Evolutionary conservation across 2,113 vertebrate species (phyloP).

Genomic region (Sapayoa aenigma): DNA sequence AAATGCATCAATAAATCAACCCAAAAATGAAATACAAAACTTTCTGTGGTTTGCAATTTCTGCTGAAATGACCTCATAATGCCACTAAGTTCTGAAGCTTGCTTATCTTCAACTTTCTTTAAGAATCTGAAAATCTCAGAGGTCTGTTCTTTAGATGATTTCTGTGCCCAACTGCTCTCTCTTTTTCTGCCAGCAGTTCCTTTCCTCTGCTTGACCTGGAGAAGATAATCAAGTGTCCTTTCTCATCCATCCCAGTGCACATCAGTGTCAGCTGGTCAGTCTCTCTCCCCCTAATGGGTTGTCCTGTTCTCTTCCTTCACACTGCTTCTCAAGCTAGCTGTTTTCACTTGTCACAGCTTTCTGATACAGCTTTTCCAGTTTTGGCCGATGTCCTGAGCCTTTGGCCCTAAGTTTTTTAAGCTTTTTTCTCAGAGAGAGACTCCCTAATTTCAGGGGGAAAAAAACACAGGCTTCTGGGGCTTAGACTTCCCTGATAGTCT

Average conservation of each 20-base stretch:
- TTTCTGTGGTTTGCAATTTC: slow-evolving; percentile 11
- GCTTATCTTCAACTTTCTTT: neutral
- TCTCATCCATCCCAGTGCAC: neutral
- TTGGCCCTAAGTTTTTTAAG: neutral
- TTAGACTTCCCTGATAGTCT: neutral
- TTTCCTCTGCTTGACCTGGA: neutral
- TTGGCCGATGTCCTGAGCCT: neutral
- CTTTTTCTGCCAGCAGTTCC: neutral
- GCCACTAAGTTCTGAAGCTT: neutral
- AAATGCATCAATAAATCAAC: neutral
- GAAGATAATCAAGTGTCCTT: neutral
- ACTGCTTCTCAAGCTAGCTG: neutral
- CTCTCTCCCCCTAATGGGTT: neutral
- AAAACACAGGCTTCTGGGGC: accelerated
- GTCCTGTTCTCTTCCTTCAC: neutral
- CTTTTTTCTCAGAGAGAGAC: neutral
- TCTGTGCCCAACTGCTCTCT: neutral
- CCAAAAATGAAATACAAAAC: neutral
- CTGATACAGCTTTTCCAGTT: neutral
- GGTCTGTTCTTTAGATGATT: neutral
- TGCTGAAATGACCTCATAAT: neutral
- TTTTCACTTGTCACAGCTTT: neutral
- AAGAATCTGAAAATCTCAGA: neutral
- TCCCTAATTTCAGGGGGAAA: neutral
- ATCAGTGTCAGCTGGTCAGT: neutral